A percentile compares a stretch with the other conserved stretches of the same genome.
Evolutionary conservation across 1,140 invertebrate species (phyloP).

Genomic region (Heliconius congener): DNA sequence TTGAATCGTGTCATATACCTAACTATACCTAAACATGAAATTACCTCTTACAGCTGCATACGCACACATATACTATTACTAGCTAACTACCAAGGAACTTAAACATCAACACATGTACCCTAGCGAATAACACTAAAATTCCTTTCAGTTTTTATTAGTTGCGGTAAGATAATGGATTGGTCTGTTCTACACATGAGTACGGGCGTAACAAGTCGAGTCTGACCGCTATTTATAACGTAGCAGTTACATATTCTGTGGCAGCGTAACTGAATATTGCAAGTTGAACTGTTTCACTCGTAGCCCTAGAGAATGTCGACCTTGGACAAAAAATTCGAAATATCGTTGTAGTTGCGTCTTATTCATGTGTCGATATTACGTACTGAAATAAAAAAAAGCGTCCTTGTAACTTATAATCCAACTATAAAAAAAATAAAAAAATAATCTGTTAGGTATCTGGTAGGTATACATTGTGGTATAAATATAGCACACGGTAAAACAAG

Average conservation of each 20-base stretch:
- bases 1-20: not conserved
- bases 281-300: constrained; percentile 50
- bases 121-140: constrained; percentile 57
- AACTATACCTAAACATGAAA: not conserved
- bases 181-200: constrained; percentile 65
- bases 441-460: not conserved
- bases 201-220: constrained; percentile 60
- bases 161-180: constrained; percentile 72
- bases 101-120: constrained; percentile 49
- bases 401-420: not conserved
- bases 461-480: not conserved
- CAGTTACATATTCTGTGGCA: constrained; percentile 60
- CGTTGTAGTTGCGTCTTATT: not conserved
- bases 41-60: not conserved
- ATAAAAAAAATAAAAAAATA: not conserved
- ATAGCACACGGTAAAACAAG: not conserved
- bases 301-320: constrained; percentile 55
- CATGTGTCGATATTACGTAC: not conserved
- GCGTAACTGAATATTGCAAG: constrained; percentile 71
- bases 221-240: constrained; percentile 72
- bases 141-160: constrained; percentile 74
- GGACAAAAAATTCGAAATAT: constrained; percentile 21
- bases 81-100: not conserved
- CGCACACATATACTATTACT: not conserved
- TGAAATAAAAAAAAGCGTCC: not conserved